Conservation (phyloP, 2,113 vertebrate species). For the Otocyon megalotis region DNA sequence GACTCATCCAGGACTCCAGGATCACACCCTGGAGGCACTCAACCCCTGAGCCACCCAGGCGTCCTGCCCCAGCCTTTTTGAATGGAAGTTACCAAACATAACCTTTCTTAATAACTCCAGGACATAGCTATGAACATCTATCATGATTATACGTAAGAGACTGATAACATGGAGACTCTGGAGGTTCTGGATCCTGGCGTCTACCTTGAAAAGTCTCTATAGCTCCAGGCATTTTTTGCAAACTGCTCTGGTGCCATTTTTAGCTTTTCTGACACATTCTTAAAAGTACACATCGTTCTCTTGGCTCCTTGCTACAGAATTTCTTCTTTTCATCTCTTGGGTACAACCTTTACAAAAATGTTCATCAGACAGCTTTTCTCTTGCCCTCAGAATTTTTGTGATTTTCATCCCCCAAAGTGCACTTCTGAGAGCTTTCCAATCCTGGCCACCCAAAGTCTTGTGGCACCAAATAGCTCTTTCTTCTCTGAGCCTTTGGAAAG, state of each 20-base stretch:
- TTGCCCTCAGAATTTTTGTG: background rate
- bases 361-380: background rate
- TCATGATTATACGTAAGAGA: background rate
- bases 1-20: too few relatives aligned
- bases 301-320: conserved; percentile 12
- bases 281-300: conserved; percentile 17
- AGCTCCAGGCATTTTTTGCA: background rate
- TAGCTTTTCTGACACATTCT: conserved; percentile 49
- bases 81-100: background rate
- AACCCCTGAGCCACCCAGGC: too few relatives aligned
- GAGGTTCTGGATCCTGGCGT: background rate
- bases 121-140: background rate
- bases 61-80: background rate
- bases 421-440: conserved; percentile 2
- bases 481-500: background rate
- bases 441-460: background rate
- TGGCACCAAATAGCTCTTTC: background rate
- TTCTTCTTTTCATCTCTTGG: conserved; percentile 26
- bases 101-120: background rate
- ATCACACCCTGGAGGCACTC: too few relatives aligned
- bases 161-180: background rate
- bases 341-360: background rate
- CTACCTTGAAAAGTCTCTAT: background rate
- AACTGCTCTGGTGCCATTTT: conserved; percentile 11
- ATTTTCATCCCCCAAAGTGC: background rate